Conservation (phyloP, 2,113 vertebrate species). For the Oxyruncus cristatus region DNA sequence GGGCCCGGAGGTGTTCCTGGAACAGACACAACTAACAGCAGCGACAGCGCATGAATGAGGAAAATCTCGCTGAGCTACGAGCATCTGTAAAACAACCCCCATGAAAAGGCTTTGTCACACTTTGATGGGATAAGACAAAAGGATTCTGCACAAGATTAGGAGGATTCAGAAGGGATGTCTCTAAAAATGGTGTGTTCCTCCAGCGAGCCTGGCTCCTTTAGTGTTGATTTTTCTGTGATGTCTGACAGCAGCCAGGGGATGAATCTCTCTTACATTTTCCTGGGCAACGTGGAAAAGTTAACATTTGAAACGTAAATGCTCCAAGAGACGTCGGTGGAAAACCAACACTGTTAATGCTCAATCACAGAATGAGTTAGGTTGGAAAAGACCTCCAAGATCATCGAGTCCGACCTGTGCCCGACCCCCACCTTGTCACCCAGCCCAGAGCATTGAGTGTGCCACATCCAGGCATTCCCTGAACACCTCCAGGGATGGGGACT, state of each 20-base stretch:
- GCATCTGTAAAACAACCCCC: background rate
- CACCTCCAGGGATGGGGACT: background rate
- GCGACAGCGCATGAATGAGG: fast-evolving
- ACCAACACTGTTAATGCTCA: background rate
- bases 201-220: background rate
- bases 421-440: background rate
- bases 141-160: background rate
- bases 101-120: conserved; percentile 14
- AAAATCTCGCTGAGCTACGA: fast-evolving
- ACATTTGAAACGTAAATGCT: background rate
- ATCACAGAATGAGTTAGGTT: background rate
- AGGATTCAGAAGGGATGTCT: background rate
- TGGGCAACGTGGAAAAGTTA: background rate
- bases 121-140: conserved; percentile 32
- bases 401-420: background rate
- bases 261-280: background rate
- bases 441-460: background rate
- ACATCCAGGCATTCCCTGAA: background rate
- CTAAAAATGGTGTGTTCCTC: background rate
- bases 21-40: background rate
- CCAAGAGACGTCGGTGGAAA: background rate
- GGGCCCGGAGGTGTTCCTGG: background rate
- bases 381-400: background rate
- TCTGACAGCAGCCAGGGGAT: background rate
- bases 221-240: background rate